A percentile compares a stretch with the other conserved stretches of the same genome.
These are phyloP conservation scores for Lophotis ruficrista DNA, from an alignment of 2,113 vertebrate species.

Conservation along the genomic window DNA sequence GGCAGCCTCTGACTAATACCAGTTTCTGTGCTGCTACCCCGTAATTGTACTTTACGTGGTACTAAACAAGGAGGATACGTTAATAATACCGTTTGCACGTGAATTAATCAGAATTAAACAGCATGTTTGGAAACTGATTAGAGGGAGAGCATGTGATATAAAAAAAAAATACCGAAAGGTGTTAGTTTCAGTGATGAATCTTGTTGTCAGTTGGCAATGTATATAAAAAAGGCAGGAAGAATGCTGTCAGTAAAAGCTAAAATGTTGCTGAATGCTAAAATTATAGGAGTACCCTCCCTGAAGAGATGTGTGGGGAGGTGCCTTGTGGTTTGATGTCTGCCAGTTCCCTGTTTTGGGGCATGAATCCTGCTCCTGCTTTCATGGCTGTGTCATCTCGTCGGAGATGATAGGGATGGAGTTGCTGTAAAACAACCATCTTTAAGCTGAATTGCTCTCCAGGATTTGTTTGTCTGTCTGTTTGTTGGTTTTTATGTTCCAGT, in stretches of 20 bases:
- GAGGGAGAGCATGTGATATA: not conserved
- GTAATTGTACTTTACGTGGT: conserved; percentile 14
- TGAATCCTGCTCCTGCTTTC: not conserved
- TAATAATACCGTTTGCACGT: not conserved
- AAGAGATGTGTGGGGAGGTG: not conserved
- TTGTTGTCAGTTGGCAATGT: not conserved
- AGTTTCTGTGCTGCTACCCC: conserved; percentile 42
- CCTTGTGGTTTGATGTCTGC: not conserved
- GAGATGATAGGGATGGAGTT: not conserved
- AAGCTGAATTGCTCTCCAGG: not conserved
- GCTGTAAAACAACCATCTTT: not conserved
- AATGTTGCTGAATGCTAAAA: not conserved
- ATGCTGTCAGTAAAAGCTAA: not conserved
- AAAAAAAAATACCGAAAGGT: not conserved
- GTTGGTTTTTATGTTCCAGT: not conserved
- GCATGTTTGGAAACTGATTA: not conserved
- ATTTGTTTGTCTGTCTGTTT: conserved; percentile 33
- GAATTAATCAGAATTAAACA: conserved; percentile 25
- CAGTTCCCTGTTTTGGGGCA: not conserved
- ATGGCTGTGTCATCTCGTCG: not conserved
- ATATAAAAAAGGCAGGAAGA: not conserved
- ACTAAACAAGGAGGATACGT: not conserved
- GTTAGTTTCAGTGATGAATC: not conserved
- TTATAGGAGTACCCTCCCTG: not conserved
- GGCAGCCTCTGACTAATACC: conserved; percentile 36